phyloP scores from a whole-genome alignment of 2,113 vertebrate genomes.

The Anarrhichthys ocellatus region DNA sequence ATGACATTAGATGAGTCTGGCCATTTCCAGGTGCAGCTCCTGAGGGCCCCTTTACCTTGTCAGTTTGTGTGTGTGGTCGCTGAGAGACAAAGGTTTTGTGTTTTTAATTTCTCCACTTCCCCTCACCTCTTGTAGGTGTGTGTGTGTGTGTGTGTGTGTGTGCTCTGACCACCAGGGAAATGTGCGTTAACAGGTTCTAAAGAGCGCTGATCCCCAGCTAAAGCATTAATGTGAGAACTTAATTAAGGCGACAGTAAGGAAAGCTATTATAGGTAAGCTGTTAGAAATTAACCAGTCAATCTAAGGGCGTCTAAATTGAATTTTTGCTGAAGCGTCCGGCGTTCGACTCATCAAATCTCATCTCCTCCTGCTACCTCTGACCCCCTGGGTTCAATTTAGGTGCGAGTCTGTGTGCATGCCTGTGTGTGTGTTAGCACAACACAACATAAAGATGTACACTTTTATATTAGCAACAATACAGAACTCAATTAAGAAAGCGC shows the following conservation, averaged over 20 bases:
- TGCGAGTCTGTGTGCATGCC: slow-evolving; percentile 35
- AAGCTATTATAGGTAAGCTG: slow-evolving; percentile 81
- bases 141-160: slow-evolving; percentile 23
- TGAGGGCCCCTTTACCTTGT: slow-evolving; percentile 17
- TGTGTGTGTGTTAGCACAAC: slow-evolving; percentile 57
- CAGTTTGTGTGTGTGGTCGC: slow-evolving; percentile 18
- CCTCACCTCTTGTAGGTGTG: slow-evolving; percentile 19
- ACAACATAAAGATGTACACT: slow-evolving; percentile 75
- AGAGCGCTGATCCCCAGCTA: slow-evolving; percentile 67
- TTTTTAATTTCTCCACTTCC: slow-evolving; percentile 47
- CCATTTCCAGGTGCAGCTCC: slow-evolving; percentile 36
- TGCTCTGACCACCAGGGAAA: slow-evolving; percentile 71
- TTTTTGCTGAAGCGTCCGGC: slow-evolving; percentile 79
- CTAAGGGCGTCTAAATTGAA: slow-evolving; percentile 78
- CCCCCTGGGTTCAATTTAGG: slow-evolving; percentile 80
- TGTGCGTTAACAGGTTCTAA: slow-evolving; percentile 74
- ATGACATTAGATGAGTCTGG: slow-evolving; percentile 29
- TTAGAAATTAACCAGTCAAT: slow-evolving; percentile 82
- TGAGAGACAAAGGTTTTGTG: slow-evolving; percentile 18
- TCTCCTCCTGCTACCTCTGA: slow-evolving; percentile 74
- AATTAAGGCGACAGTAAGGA: slow-evolving; percentile 82
- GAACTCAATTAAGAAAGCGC: slow-evolving; percentile 81
- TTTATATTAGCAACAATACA: slow-evolving; percentile 78
- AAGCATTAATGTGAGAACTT: slow-evolving; percentile 79
- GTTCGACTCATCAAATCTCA: slow-evolving; percentile 76